A percentile compares a stretch with the other conserved stretches of the same genome.
phyloP scores from a whole-genome alignment of 2,888 invertebrate genomes.

The Theretra japonica region DNA sequence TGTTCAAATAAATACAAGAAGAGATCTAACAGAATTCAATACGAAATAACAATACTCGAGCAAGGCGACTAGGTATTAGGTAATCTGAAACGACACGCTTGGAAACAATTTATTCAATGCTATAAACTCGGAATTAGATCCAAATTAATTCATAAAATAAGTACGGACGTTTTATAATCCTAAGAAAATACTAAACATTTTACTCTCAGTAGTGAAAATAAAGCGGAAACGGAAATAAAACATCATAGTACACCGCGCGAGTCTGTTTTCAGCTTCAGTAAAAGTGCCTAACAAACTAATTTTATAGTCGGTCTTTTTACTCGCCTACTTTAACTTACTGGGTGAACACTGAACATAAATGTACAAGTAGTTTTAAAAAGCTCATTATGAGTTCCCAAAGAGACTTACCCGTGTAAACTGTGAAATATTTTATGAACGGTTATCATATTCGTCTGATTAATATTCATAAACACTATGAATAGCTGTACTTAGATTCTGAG shows the following conservation, averaged over 20 bases:
- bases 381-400: slow-evolving; percentile 2
- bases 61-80: background rate
- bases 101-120: background rate
- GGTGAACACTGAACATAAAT: slow-evolving; percentile 24
- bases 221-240: slow-evolving; percentile 44
- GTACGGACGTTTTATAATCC: background rate
- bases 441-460: background rate
- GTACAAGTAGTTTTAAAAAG: slow-evolving; percentile 19
- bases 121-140: background rate
- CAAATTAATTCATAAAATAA: background rate
- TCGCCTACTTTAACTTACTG: slow-evolving; percentile 33
- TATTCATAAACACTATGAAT: background rate
- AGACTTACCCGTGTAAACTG: background rate
- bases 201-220: slow-evolving; percentile 49
- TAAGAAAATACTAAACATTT: background rate
- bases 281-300: slow-evolving; percentile 36
- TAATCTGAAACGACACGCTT: background rate
- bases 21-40: too few relatives aligned
- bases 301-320: slow-evolving; percentile 38
- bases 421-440: background rate
- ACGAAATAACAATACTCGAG: background rate
- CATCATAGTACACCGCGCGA: slow-evolving; percentile 36
- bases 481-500: background rate
- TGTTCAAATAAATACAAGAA: too few relatives aligned
- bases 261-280: slow-evolving; percentile 42